These are phyloP conservation scores for Axea sp. DNA, from an alignment of 2,888 invertebrate genomes.

Conservation along the genomic window DNA sequence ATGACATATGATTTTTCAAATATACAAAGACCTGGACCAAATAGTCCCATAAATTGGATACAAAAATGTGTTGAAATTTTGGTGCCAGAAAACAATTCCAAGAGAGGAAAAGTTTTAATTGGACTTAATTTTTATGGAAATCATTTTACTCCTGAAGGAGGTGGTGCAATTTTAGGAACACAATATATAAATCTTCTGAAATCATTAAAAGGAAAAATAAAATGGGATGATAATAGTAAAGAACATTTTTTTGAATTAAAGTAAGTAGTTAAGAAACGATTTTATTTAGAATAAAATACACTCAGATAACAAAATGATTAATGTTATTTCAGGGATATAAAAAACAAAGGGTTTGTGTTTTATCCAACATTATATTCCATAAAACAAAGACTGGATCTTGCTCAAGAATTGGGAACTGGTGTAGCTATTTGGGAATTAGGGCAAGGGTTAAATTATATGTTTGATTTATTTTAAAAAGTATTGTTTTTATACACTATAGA, in stretches of 20 bases:
- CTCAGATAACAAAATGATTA: no score
- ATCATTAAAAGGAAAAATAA: conserved; percentile 87
- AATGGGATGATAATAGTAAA: conserved; percentile 87
- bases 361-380: conserved; percentile 95
- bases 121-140: conserved; percentile 97
- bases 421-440: conserved; percentile 96
- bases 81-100: conserved; percentile 83
- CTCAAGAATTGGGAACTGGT: conserved; percentile 89
- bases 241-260: conserved; percentile 93
- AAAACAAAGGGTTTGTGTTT: conserved; percentile 88
- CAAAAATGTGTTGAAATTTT: conserved; percentile 87
- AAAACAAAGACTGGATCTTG: conserved; percentile 88
- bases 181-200: conserved; percentile 89
- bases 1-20: conserved; percentile 98
- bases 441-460: conserved; percentile 96
- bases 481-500: no score
- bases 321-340: conserved; percentile 32
- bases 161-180: conserved; percentile 89
- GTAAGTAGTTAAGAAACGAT: conserved; percentile 83
- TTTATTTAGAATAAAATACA: no score
- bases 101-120: conserved; percentile 89
- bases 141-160: conserved; percentile 90
- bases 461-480: conserved; percentile 86
- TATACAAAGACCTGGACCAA: conserved; percentile 91
- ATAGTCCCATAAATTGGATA: conserved; percentile 93